Evolutionary conservation across 1,140 invertebrate species (phyloP).

Genomic region (Cotesia chilonis): DNA sequence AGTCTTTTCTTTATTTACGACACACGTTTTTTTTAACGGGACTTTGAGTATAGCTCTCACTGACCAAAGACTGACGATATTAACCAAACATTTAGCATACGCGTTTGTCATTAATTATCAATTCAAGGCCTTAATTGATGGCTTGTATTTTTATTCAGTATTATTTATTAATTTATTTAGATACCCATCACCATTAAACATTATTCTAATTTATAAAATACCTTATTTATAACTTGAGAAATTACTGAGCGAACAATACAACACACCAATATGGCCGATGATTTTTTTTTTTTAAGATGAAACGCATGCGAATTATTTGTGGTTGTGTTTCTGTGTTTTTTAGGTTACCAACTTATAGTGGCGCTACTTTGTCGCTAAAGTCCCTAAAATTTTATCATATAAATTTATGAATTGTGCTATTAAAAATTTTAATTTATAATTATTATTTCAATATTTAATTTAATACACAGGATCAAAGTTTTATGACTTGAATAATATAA

Average conservation of each 20-base stretch:
- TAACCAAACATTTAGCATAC: conserved; percentile 63
- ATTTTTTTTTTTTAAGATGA: conserved; percentile 50
- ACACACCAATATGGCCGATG: conserved; percentile 67
- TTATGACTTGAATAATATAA: not conserved
- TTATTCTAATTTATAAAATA: conserved; percentile 46
- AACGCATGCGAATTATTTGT: conserved; percentile 49
- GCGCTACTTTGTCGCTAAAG: not conserved
- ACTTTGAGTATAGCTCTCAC: conserved; percentile 35
- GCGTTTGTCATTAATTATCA: conserved; percentile 41
- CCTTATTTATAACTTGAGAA: conserved; percentile 61
- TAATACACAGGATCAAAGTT: too few species aligned
- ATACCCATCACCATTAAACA: not conserved
- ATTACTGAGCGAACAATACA: conserved; percentile 65
- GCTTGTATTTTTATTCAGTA: not conserved
- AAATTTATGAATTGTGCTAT: too few species aligned
- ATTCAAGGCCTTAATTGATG: not conserved
- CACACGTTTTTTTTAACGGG: conserved; percentile 39
- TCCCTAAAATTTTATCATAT: too few species aligned
- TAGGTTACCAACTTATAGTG: not conserved
- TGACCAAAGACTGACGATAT: conserved; percentile 61
- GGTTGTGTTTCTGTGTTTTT: not conserved
- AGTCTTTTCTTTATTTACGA: conserved; percentile 41
- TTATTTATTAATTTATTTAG: conserved; percentile 16
- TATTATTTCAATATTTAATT: too few species aligned
- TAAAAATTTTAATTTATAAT: too few species aligned